Evolutionary conservation across 2,113 vertebrate species (phyloP).

Genomic region (Parotia lawesii): DNA sequence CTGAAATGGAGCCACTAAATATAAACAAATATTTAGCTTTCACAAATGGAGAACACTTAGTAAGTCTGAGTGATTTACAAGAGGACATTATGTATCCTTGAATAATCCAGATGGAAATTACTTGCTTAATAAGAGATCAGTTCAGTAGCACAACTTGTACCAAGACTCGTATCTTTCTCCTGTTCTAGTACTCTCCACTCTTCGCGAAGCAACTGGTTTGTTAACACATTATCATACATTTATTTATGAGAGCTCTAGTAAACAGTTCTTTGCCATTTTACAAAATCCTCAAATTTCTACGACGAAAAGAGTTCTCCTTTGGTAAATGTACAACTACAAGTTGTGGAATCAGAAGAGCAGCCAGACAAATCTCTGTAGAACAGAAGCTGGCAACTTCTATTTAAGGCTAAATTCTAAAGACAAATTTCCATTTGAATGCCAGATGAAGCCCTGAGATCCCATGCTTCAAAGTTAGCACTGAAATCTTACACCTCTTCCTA

Average conservation of each 20-base stretch:
- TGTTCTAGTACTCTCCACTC: background rate
- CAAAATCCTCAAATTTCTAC: background rate
- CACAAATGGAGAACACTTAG: conserved; percentile 13
- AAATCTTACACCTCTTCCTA: background rate
- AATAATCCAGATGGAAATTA: conserved; percentile 15
- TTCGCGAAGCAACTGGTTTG: background rate
- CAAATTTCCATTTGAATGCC: conserved; percentile 41
- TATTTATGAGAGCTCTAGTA: background rate
- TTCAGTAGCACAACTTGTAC: background rate
- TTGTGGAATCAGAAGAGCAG: background rate
- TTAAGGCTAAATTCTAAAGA: conserved; percentile 6
- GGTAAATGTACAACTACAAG: background rate
- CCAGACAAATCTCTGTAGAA: background rate
- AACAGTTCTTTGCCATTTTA: conserved; percentile 1
- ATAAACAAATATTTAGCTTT: conserved; percentile 30
- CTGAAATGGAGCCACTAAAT: background rate
- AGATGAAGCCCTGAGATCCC: background rate
- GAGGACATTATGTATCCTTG: background rate
- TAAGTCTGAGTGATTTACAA: conserved; percentile 20
- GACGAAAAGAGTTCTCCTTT: background rate
- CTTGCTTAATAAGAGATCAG: background rate
- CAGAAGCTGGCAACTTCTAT: conserved; percentile 25
- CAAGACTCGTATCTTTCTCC: background rate
- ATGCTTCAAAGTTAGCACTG: background rate
- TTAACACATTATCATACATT: background rate